Percentiles rank a stretch among this genome's conserved stretches.
These are phyloP conservation scores for Gallinago nigripennis DNA, from an alignment of 2,797 vertebrate genomes.

Conservation along the genomic window DNA sequence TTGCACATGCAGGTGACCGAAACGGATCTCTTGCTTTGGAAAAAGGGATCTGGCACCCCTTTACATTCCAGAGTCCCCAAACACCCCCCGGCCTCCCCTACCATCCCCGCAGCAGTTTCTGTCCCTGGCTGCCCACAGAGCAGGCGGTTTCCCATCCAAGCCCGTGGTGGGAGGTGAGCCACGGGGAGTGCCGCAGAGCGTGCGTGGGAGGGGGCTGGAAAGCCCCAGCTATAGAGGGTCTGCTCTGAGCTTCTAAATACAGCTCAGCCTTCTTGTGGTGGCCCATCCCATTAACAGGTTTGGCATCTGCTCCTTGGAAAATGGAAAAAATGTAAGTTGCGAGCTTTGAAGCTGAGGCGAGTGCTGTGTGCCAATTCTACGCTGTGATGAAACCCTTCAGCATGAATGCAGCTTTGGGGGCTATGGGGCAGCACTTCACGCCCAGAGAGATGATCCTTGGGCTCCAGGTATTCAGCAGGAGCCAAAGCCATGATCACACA, in stretches of 20 bases:
- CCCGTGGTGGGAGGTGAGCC: background rate
- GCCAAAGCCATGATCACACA: background rate
- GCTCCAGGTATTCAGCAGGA: background rate
- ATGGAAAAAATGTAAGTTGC: background rate
- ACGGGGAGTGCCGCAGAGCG: fast-evolving
- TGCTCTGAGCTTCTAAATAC: background rate
- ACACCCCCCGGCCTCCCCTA: too few relatives aligned
- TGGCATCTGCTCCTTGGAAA: background rate
- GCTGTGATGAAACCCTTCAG: background rate
- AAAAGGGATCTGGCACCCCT: background rate
- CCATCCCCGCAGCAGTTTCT: background rate
- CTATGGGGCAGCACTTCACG: background rate
- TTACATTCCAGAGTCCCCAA: background rate
- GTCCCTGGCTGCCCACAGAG: background rate
- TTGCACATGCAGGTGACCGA: background rate
- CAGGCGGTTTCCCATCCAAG: background rate
- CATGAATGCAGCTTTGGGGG: fast-evolving
- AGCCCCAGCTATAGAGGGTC: background rate
- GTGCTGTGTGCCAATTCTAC: background rate
- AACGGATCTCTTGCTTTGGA: background rate
- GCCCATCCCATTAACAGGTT: background rate
- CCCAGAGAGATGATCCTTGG: background rate
- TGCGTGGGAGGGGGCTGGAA: background rate
- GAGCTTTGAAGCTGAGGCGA: background rate
- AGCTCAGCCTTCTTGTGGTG: background rate